Base-by-base conservation (phyloP, 1,140 invertebrate genomes). In the Eubasilissa regina region DNA sequence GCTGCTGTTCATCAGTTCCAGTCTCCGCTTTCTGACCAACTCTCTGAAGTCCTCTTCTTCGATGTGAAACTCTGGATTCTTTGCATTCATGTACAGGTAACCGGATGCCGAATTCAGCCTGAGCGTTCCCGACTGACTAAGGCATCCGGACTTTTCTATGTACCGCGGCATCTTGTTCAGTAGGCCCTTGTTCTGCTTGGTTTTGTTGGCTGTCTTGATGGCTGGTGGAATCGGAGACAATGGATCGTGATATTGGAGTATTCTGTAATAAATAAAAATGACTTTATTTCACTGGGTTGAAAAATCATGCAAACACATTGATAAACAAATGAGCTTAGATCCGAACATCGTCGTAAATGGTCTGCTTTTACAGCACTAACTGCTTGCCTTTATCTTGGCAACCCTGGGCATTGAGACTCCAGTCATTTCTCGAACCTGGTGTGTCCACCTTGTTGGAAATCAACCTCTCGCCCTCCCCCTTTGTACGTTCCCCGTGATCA, bases 51-150 rank as follows among this genome's bases (percentile, higher is more conserved):
- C 89, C 47, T 89, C 87, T 0, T 87, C 85, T 9, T 89, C 87
- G 75, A 89, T 81, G 83, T 88, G 86, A 81, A 89, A 89, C 17
- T 89, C 88, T 77, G 88, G 87, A 8, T 85, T 84, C 45, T 85
- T 87, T 0, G 89, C 89, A 83, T 89, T 89, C 89, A 89, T 89
- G 48, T 89, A 89, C 0, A 89, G 81, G 77, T 89, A 89, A 0
- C 89, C 89, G 0, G 89, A 89, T 0, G 89, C 89, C 0, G 89
- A 89, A 68, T 89, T 89, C 0, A 89, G 85, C 9, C 89, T 80
- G 0, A 89, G 77, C 0, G 87, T 86, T 62, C 89, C 88, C 0
- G 87, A 89, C 7, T 84, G 83, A 74, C 86, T 86, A 68, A 87
- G 88, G 0, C 85, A 84, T 0, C 86, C 87, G 0, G 86, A 83